Evolutionary conservation across 2,797 vertebrate species (phyloP), one percentile per base, ranked within the genome.

Genomic region (Syncerus caffer): DNA sequence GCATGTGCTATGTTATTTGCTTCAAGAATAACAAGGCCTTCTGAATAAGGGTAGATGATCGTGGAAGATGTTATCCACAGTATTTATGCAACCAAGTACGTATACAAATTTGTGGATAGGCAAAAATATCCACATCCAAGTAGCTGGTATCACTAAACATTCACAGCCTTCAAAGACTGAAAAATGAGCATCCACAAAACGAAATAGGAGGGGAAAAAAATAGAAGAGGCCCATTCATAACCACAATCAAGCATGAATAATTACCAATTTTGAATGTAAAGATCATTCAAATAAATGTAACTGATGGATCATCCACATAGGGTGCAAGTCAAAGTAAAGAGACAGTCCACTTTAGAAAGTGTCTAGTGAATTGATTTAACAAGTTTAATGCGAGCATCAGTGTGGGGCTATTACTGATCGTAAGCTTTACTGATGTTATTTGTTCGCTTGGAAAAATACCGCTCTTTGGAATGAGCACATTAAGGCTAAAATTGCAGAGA

Each of bases 361-460:
- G 99, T 99, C 99, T 99, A 97, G 99, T 98, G 99, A 99, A 99
- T 99, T 99, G 99, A 99, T 99, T 99, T 99, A 99, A 99, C 99
- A 99, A 99, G 99, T 99, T 99, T 99, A 99, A 99, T 99, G 99
- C 76, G 98, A 99, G 99, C 99, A 99, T 99, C 99, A 99, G 99
- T 99, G 99, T 99, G 99, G 98, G 99, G 99, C 99, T 99, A 99
- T 99, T 99, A 99, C 99, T 99, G 99, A 99, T 99, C 98, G 99
- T 99, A 99, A 99, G 99, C 99, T 99, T 99, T 99, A 99, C 99
- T 99, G 99, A 99, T 99, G 99, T 99, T 99, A 99, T 99, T 99
- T 99, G 99, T 99, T 99, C 99, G 98, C 99, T 99, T 99, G 99
- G 99, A 99, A 99, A 99, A 99, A 99, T 99, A 99, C 99, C 98